These are phyloP conservation scores for Marasmarcha lunaedactyla DNA, from an alignment of 2,888 invertebrate genomes.

Conservation along the genomic window DNA sequence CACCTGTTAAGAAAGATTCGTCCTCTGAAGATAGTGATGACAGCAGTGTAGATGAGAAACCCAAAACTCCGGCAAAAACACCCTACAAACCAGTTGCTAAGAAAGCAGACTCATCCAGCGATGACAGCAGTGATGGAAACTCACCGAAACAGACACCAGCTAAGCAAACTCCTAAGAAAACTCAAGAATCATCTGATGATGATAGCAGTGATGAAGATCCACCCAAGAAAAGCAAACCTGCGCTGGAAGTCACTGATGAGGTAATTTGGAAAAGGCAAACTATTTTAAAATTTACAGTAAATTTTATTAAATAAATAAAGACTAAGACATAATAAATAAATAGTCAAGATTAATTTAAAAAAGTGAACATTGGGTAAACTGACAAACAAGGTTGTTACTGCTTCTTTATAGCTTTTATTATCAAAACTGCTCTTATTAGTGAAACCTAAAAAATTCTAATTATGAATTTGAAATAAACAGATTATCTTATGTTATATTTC, in stretches of 20 bases:
- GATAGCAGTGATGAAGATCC: constrained; percentile 25
- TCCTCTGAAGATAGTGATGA: constrained; percentile 40
- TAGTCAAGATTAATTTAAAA: too few species aligned
- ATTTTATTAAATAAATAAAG: too few species aligned
- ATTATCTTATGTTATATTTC: too few species aligned
- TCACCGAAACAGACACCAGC: constrained; percentile 18
- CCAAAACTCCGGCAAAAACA: constrained; percentile 20
- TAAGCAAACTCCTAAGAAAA: constrained; percentile 17
- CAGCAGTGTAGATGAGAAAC: constrained; percentile 32
- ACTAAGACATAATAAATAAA: too few species aligned
- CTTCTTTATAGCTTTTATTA: too few species aligned
- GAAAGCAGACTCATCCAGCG: constrained; percentile 34
- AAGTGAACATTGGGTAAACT: too few species aligned
- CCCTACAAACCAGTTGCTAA: constrained; percentile 13
- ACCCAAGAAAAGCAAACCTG: constrained; percentile 28
- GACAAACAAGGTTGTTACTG: too few species aligned
- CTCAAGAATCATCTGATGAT: constrained; percentile 22
- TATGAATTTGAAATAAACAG: too few species aligned
- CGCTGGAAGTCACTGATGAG: constrained; percentile 4
- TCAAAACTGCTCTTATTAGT: too few species aligned
- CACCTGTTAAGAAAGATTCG: constrained; percentile 28
- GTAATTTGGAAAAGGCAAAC: constrained; percentile 23
- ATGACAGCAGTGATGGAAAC: constrained; percentile 30
- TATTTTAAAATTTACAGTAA: too few species aligned
- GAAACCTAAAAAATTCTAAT: too few species aligned